A percentile compares a stretch with the other conserved stretches of the same genome.
phyloP scores from a whole-genome alignment of 2,113 vertebrate genomes.

The Calypte anna region DNA sequence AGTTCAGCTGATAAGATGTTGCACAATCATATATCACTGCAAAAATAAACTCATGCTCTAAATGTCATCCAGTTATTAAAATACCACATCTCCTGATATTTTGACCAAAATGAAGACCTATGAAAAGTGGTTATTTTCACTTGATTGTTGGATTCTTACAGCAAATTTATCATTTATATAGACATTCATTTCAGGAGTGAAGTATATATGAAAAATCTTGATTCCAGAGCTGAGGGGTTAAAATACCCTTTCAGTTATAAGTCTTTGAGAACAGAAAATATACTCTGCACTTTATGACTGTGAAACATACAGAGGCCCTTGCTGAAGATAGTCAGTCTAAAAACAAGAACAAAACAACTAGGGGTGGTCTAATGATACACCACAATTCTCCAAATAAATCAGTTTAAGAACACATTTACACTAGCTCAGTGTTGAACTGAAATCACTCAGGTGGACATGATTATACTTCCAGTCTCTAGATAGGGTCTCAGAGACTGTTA shows the following conservation, averaged over 20 bases:
- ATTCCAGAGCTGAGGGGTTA: neutral
- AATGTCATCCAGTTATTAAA: slow-evolving; percentile 56
- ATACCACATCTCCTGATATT: neutral
- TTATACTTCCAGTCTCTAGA: neutral
- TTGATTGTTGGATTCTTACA: neutral
- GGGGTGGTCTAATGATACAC: neutral
- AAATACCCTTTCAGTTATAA: neutral
- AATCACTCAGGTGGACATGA: neutral
- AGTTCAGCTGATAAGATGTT: neutral
- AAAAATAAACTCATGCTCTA: slow-evolving; percentile 9
- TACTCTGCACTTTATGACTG: neutral
- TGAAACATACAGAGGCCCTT: neutral
- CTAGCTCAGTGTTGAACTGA: neutral
- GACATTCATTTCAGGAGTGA: neutral
- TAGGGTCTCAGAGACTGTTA: neutral
- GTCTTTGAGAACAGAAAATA: neutral
- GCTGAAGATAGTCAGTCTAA: neutral
- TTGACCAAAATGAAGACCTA: slow-evolving; percentile 35
- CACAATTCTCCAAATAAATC: neutral
- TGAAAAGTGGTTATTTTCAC: neutral
- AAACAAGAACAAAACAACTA: neutral
- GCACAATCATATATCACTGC: neutral
- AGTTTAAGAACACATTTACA: neutral
- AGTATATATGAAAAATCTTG: neutral
- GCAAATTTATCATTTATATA: neutral